Base-by-base conservation (phyloP, 2,797 vertebrate species). In the Sebastes nivosus region DNA sequence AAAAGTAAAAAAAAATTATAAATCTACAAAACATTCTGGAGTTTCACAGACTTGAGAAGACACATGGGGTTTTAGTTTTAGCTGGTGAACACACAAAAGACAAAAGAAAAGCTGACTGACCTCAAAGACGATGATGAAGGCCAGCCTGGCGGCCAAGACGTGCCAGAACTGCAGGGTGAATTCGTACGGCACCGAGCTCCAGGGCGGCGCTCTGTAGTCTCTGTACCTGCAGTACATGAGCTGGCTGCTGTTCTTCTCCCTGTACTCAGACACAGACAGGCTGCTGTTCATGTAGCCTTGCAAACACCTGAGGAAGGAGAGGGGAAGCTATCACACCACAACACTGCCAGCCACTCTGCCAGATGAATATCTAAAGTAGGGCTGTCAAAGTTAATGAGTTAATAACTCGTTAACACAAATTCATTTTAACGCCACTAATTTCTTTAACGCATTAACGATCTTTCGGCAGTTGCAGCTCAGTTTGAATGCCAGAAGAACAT, bases 81-180 rank as follows among this genome's bases (percentile, higher is more conserved):
- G 83, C 71, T 82, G 14, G 30, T 61, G 75, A 80, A 77, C 54
- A 80, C 30, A 82, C 7, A 36, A 58, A 54, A 46, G 20, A 54
- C 46, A 54, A 67, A 80, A 63, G 27, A 70, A 83, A 32, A 14
- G 59, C 50, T 71, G 66, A 95, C 96, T 93, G 50, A 99, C 99
- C 98, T 99, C 98, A 89, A 99, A 99, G 57, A 99, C 98, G 1
- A 99, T 99, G 82, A 99, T 99, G 95, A 99, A 99, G 89, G 99
- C 98, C 91, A 99, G 77, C 12, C 98, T 96, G 61, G 98, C 98
- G 78, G 99, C 99, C 60, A 99, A 92, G 82, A 99, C 98, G 61
- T 99, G 98, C 98, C 98, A 99, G 91, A 99, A 99, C 85, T 99
- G 99, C 80, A 99, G 94, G 32, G 98, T 99, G 94, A 99, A 99